Conservation (phyloP, 2,888 invertebrate genomes). For the Drosophila atripex region DNA sequence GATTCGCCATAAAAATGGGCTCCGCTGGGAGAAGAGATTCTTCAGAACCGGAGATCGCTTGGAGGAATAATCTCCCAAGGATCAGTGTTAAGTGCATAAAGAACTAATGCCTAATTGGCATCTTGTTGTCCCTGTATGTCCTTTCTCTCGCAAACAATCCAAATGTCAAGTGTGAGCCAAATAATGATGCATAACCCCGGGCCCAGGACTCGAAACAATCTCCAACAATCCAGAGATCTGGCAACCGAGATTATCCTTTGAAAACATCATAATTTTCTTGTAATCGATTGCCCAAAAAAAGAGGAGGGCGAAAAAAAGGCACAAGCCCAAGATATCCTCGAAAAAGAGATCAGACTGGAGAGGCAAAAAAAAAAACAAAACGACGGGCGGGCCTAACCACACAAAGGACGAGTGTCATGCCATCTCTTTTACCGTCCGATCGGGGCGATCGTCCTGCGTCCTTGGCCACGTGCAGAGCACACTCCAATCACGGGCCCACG, state of each 20-base stretch:
- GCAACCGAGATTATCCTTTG: slow-evolving; percentile 61
- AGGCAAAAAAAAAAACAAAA: slow-evolving; percentile 7
- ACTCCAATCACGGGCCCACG: slow-evolving; percentile 63
- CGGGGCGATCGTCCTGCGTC: neutral
- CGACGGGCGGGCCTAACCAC: slow-evolving; percentile 57
- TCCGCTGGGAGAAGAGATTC: slow-evolving; percentile 1
- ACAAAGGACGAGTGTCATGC: slow-evolving; percentile 53
- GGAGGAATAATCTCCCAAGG: neutral
- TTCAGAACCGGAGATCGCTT: neutral
- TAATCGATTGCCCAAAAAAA: slow-evolving; percentile 51
- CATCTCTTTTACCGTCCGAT: neutral
- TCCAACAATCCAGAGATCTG: slow-evolving; percentile 50
- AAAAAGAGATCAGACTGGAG: slow-evolving; percentile 5
- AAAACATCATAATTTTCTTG: slow-evolving; percentile 69
- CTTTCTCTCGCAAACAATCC: slow-evolving; percentile 29
- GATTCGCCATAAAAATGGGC: slow-evolving; percentile 32
- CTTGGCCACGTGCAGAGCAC: slow-evolving; percentile 69
- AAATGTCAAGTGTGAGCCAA: slow-evolving; percentile 63
- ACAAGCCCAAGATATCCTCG: slow-evolving; percentile 4
- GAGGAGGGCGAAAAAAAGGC: slow-evolving; percentile 7
- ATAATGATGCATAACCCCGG: slow-evolving; percentile 73
- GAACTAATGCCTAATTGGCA: slow-evolving; percentile 36
- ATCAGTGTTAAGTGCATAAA: neutral
- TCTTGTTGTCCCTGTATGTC: slow-evolving; percentile 19
- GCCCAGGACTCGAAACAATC: slow-evolving; percentile 5